Evolutionary conservation across 2,888 invertebrate species (phyloP), one percentile per base, ranked within the genome.

Genomic region (Mythimna loreyi): DNA sequence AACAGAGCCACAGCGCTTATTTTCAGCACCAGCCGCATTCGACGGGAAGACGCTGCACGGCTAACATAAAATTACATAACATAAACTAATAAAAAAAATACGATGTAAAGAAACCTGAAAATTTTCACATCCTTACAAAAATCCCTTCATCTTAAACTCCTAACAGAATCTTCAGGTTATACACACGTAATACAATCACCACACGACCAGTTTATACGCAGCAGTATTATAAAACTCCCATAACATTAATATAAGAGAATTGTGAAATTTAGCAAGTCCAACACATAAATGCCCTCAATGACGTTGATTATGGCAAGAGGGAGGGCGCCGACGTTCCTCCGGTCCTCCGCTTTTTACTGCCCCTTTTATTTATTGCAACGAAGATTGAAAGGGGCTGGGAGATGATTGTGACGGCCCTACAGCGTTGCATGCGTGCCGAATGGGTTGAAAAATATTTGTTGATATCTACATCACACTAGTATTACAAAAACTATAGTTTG

Each of bases 301-400:
- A 90, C 85, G 89, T 87, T 89, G 90, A 91, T 89, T 89, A 91
- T 88, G 82, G 85, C 77, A 80, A 80, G 85, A 72, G 79, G 52
- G 85, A 90, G 92, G 92, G 91, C 89, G 88, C 89, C 89, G 87
- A 85, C 88, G 85, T 86, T 87, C 86, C 86, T 85, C 85, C 82
- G 86, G 86, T 87, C 87, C 86, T 85, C 85, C 91, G 87, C 88
- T 93, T 91, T 92, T 94, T 93, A 93, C 92, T 93, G 92, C 92
- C 92, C 94, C 94, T 93, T 93, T 94, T 95, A 95, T 95, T 95
- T 96, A 96, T 95, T 94, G 90, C 92, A 88, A 86, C 82, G 93
- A 90, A 94, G 95, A 96, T 95, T 95, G 95, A 95, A 95, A 94
- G 95, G 95, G 95, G 95, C 89, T 88, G 88, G 82, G 87, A 90